Conservation (phyloP, 2,888 invertebrate genomes). For the Watsonalla binaria region DNA sequence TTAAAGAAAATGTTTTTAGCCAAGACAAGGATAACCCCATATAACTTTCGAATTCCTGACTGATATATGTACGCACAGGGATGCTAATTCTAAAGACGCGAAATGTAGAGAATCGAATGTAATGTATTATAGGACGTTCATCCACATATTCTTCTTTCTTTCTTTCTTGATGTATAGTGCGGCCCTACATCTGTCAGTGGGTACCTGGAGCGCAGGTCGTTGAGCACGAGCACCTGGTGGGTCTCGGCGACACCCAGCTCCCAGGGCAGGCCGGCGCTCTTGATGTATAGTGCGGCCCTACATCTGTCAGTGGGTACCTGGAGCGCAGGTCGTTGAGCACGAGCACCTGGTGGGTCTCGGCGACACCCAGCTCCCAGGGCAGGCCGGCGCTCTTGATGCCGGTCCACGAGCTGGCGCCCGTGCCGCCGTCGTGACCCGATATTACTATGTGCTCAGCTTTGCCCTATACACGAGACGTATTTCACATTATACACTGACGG, state of each 20-base stretch:
- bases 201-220: conserved; percentile 83
- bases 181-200: too few relatives aligned
- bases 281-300: too few relatives aligned
- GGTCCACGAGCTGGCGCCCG: conserved; percentile 99
- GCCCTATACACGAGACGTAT: conserved; percentile 78
- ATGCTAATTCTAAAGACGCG: too few relatives aligned
- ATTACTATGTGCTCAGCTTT: conserved; percentile 99
- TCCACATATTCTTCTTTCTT: too few relatives aligned
- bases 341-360: conserved; percentile 98
- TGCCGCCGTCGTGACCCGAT: conserved; percentile 99
- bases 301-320: conserved; percentile 26
- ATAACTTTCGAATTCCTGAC: too few relatives aligned
- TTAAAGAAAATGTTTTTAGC: too few relatives aligned
- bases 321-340: conserved; percentile 91
- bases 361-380: conserved; percentile 98
- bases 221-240: conserved; percentile 96
- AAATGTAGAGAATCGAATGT: too few relatives aligned
- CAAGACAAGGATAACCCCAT: too few relatives aligned
- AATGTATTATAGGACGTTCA: too few relatives aligned
- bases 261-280: conserved; percentile 95
- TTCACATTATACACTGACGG: background rate
- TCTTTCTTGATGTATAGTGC: too few relatives aligned
- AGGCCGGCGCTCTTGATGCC: conserved; percentile 98
- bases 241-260: conserved; percentile 99
- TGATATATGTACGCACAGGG: too few relatives aligned